These are phyloP conservation scores for Drosophila obscura DNA, from an alignment of 1,140 invertebrate species.

Conservation along the genomic window DNA sequence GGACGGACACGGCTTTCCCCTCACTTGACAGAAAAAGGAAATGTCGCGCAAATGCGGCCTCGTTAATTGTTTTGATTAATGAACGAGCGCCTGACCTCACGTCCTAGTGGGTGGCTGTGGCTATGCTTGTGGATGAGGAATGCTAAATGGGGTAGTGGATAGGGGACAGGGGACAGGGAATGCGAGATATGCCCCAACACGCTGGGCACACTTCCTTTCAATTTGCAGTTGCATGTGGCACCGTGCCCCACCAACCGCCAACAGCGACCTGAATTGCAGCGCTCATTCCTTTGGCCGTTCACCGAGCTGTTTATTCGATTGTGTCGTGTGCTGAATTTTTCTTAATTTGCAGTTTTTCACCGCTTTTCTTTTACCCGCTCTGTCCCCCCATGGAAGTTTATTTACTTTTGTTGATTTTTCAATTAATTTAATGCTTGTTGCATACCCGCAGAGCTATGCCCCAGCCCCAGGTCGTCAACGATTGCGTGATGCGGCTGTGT, in stretches of 20 bases:
- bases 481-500: slow-evolving; percentile 38
- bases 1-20: no score
- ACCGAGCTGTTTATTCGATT: slow-evolving; percentile 72
- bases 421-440: slow-evolving; percentile 81
- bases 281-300: slow-evolving; percentile 20
- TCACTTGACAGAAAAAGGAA: slow-evolving; percentile 70
- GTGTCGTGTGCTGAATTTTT: slow-evolving; percentile 76
- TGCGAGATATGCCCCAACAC: slow-evolving; percentile 7
- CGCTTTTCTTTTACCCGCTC: slow-evolving; percentile 11
- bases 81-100: slow-evolving; percentile 74
- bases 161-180: neutral
- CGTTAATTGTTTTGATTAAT: slow-evolving; percentile 83
- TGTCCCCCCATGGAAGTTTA: slow-evolving; percentile 27
- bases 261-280: slow-evolving; percentile 9
- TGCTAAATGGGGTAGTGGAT: neutral
- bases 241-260: neutral
- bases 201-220: slow-evolving; percentile 54
- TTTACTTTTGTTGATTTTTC: slow-evolving; percentile 77
- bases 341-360: slow-evolving; percentile 71
- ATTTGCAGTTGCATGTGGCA: slow-evolving; percentile 68
- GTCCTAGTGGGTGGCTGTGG: slow-evolving; percentile 24
- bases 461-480: neutral
- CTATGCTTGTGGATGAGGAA: neutral
- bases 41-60: slow-evolving; percentile 78
- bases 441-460: slow-evolving; percentile 42